Percentiles rank a stretch among this genome's conserved stretches.
These are phyloP conservation scores for Montipora capitata DNA, from an alignment of 92 coral and sea anemone genomes.

Conservation along the genomic window DNA sequence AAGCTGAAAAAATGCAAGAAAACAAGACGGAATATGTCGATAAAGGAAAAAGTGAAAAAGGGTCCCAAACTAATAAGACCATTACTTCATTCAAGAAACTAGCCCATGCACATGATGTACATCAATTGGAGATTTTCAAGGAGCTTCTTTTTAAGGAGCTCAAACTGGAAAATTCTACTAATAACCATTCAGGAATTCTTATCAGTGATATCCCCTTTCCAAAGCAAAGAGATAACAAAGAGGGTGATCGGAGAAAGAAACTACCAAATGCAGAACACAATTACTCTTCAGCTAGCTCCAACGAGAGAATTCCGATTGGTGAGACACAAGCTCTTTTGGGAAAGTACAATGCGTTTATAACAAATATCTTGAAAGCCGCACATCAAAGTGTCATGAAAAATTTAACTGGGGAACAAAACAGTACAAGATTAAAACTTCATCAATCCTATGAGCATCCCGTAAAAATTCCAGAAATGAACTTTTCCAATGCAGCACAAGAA, in stretches of 20 bases:
- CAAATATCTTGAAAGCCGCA: constrained; percentile 41
- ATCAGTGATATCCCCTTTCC: constrained; percentile 53
- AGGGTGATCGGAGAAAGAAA: not conserved
- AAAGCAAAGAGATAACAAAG: constrained; percentile 22
- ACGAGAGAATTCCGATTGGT: not conserved
- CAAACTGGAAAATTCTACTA: constrained; percentile 30
- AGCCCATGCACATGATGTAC: not conserved
- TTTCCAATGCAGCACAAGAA: constrained; percentile 42
- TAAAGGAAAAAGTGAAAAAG: constrained; percentile 16
- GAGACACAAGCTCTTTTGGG: constrained; percentile 21
- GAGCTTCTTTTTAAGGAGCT: constrained; percentile 33
- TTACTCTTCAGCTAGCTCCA: not conserved
- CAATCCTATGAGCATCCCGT: not conserved
- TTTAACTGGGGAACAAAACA: not conserved
- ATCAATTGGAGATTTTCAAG: constrained; percentile 26
- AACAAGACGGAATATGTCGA: constrained; percentile 26
- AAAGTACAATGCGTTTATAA: constrained; percentile 53
- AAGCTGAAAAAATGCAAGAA: constrained; percentile 56
- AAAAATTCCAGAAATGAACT: not conserved
- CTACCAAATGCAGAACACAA: not conserved
- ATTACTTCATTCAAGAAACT: not conserved
- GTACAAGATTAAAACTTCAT: not conserved
- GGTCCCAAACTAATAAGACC: not conserved
- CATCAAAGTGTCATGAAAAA: constrained; percentile 30
- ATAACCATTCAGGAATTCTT: constrained; percentile 27